Evolutionary conservation across 2,797 vertebrate species (phyloP).

Genomic region (Semaprochilodus insignis): DNA sequence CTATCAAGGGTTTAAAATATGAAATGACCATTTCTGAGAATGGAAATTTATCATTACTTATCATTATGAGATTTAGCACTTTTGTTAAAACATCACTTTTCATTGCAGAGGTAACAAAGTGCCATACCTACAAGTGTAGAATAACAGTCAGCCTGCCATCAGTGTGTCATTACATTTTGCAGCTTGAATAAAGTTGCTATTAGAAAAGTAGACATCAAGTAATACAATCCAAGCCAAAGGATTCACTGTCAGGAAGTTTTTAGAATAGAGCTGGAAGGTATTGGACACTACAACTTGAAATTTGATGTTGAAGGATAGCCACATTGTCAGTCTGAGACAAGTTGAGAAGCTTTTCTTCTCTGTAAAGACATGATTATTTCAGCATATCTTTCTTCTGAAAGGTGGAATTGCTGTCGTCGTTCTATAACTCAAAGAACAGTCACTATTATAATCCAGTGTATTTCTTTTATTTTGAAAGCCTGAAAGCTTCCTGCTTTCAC

Average conservation of each 20-base stretch:
- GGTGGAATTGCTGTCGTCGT: not conserved
- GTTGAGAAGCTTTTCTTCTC: slow-evolving; percentile 2
- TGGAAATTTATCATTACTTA: too few relatives aligned
- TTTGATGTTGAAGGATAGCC: not conserved
- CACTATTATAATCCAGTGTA: not conserved
- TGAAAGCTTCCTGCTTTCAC: not conserved
- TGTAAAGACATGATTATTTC: not conserved
- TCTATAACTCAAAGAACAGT: not conserved
- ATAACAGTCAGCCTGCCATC: not conserved
- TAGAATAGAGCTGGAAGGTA: not conserved
- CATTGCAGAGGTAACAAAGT: too few relatives aligned
- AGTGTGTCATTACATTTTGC: not conserved
- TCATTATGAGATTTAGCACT: too few relatives aligned
- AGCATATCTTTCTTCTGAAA: not conserved
- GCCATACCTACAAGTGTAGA: not conserved
- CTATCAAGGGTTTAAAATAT: too few relatives aligned
- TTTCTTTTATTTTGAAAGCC: not conserved
- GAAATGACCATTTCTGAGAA: too few relatives aligned
- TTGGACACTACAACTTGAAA: not conserved
- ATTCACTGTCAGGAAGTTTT: not conserved
- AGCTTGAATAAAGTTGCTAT: not conserved
- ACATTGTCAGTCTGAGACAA: not conserved
- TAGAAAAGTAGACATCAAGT: not conserved
- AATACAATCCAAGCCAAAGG: not conserved
- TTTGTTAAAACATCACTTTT: too few relatives aligned